Evolutionary conservation across 1,140 invertebrate species (phyloP), one percentile per base, ranked within the genome.

Genomic region (Heliconius congener): DNA sequence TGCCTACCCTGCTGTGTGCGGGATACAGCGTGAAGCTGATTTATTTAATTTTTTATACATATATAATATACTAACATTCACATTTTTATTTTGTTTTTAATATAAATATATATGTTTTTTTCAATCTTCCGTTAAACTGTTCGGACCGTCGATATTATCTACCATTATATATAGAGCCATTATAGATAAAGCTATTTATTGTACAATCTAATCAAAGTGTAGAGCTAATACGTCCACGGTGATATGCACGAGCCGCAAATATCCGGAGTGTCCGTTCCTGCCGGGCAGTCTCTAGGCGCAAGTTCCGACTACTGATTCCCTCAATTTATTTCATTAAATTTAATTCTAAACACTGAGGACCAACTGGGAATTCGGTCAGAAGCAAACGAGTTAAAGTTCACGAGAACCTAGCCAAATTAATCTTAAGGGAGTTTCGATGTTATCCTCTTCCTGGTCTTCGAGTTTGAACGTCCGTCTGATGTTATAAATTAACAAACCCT

Each of bases 341-440:
- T 91, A 93, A 93, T 93, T 91, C 86, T 91, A 88, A 91, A 92
- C 87, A 90, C 82, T 82, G 88, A 90, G 89, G 88, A 85, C 83
- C 90, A 80, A 79, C 81, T 86, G 89, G 89, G 91, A 91, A 93
- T 93, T 93, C 88, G 93, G 93, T 89, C 90, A 90, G 91, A 92
- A 84, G 86, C 89, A 88, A 92, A 91, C 88, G 92, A 93, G 93
- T 93, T 93, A 91, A 93, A 94, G 90, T 93, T 94, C 88, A 89
- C 83, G 84, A 90, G 90, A 89, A 93, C 85, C 84, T 87, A 83
- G 85, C 83, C 87, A 94, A 94, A 94, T 94, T 94, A 94, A 93
- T 93, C 93, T 94, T 94, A 89, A 92, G 93, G 91, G 93, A 94
- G 91, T 93, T 93, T 91, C 90, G 90, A 92, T 91, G 92, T 91